These are phyloP conservation scores for Platichthys stellatus DNA, from an alignment of 2,113 vertebrate species.

Conservation along the genomic window DNA sequence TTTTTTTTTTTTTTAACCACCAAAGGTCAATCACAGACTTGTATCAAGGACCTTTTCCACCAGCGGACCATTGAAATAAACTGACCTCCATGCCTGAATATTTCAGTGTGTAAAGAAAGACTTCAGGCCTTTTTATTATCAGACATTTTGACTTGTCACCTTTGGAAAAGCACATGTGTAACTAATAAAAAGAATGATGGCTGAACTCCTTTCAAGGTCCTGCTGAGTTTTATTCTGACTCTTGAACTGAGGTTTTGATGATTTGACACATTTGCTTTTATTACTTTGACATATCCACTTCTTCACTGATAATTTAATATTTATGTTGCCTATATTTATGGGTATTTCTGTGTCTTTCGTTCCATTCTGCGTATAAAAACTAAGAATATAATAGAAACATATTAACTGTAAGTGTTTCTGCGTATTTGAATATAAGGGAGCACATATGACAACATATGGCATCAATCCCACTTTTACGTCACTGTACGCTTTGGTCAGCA, in stretches of 20 bases:
- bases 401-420: background rate
- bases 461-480: background rate
- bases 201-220: background rate
- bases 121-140: background rate
- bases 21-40: conserved; percentile 49
- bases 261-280: background rate
- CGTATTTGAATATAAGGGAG: background rate
- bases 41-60: conserved; percentile 4
- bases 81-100: background rate
- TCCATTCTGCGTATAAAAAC: background rate
- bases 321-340: background rate
- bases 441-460: background rate
- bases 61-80: conserved; percentile 18
- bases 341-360: background rate
- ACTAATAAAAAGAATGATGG: background rate
- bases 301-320: background rate
- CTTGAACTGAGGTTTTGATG: background rate
- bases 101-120: background rate
- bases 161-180: background rate
- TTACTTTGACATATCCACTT: background rate
- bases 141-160: background rate
- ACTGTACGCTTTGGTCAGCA: background rate
- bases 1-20: conserved; percentile 6
- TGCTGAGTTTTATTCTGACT: background rate
- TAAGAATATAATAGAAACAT: background rate